A percentile compares a stretch with the other conserved stretches of the same genome.
Conservation (phyloP, 2,797 vertebrate species). For the Anabas testudineus region DNA sequence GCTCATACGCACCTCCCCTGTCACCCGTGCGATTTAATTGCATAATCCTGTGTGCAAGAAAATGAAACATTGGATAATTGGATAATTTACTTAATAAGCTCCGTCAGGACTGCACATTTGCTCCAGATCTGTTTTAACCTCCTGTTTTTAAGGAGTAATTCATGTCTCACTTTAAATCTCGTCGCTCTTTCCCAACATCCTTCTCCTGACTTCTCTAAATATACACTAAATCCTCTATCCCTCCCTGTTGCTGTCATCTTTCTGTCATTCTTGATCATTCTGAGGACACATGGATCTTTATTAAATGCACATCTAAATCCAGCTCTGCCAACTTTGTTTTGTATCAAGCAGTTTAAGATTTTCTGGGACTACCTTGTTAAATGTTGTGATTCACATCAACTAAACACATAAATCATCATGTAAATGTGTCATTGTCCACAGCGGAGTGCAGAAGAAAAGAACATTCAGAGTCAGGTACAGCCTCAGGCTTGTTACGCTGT, state of each 20-base stretch:
- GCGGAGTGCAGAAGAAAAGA: not conserved
- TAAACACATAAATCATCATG: conserved; percentile 24
- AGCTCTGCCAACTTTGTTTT: conserved; percentile 36
- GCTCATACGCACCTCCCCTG: not conserved
- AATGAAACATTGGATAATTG: conserved; percentile 55
- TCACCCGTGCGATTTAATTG: conserved; percentile 19
- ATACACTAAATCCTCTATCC: conserved; percentile 23
- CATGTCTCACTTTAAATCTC: conserved; percentile 21
- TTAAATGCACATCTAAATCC: conserved; percentile 36
- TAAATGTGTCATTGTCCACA: conserved; percentile 36
- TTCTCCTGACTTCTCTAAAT: conserved; percentile 35
- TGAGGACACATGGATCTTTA: conserved; percentile 24
- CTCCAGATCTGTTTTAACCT: conserved; percentile 30
- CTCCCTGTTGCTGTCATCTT: conserved; percentile 28
- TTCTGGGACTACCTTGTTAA: conserved; percentile 41
- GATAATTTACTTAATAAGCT: conserved; percentile 58
- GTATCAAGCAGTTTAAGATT: conserved; percentile 31
- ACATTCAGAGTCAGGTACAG: conserved; percentile 9
- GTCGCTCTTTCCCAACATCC: not conserved
- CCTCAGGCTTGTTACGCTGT: not conserved
- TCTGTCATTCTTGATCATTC: conserved; percentile 35
- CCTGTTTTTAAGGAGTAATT: conserved; percentile 28
- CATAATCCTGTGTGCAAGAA: conserved; percentile 45
- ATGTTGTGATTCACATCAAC: conserved; percentile 53
- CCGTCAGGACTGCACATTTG: conserved; percentile 34